Conservation (phyloP, 92 coral and sea anemone genomes). For the Micromussa lordhowensis region DNA sequence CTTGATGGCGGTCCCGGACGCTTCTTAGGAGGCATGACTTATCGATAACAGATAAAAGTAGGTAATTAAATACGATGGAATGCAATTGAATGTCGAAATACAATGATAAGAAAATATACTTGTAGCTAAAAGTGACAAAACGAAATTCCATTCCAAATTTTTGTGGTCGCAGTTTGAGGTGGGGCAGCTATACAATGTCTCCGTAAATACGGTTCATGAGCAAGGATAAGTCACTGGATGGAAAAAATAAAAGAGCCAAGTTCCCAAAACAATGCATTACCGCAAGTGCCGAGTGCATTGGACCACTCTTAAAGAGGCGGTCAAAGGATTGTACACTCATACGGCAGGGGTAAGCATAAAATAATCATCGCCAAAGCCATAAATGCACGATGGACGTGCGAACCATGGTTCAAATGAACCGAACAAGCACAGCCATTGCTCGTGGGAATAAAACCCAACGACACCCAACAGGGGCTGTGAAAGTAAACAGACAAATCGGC, state of each 20-base stretch:
- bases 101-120: no score
- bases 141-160: no score
- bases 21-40: no score
- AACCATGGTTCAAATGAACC: neutral
- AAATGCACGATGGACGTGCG: no score
- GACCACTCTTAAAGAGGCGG: no score
- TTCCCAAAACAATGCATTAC: neutral
- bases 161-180: neutral
- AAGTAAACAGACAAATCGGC: no score
- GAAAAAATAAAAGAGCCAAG: neutral
- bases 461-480: neutral
- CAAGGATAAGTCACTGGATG: neutral
- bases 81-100: no score
- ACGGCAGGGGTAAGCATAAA: neutral
- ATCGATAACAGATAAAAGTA: no score
- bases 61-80: no score
- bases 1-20: no score
- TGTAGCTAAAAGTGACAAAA: no score
- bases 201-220: neutral
- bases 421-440: neutral
- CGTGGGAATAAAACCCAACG: neutral
- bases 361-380: neutral
- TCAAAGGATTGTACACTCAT: constrained; percentile 13
- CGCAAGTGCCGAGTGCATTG: neutral
- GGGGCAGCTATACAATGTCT: neutral